phyloP scores from a whole-genome alignment of 1,140 invertebrate genomes.

The Solenopsis invicta region DNA sequence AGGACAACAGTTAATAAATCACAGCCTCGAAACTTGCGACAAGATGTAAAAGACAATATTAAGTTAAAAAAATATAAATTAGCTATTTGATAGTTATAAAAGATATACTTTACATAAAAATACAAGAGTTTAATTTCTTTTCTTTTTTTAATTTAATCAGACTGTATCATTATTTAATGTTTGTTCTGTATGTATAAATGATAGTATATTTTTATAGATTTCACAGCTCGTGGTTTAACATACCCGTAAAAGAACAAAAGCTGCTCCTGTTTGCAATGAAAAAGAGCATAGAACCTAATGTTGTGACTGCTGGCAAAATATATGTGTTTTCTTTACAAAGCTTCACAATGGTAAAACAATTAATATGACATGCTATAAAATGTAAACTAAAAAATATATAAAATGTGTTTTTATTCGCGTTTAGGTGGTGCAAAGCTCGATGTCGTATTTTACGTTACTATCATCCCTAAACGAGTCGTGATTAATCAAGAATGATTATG shows the following conservation, averaged over 20 bases:
- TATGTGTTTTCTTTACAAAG: conserved; percentile 34
- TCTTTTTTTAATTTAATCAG: background rate
- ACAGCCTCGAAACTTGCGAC: conserved; percentile 10
- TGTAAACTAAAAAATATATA: background rate
- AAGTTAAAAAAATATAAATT: background rate
- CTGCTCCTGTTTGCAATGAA: conserved; percentile 9
- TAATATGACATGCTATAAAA: background rate
- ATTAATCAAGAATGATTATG: background rate
- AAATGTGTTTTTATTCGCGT: background rate
- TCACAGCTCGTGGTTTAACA: conserved; percentile 10
- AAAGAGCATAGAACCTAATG: conserved; percentile 17
- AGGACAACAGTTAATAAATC: conserved; percentile 28
- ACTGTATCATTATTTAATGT: conserved; percentile 5
- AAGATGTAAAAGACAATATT: conserved; percentile 25
- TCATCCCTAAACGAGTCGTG: background rate
- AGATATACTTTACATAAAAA: background rate
- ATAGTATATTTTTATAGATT: conserved; percentile 23
- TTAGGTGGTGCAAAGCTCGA: conserved; percentile 7
- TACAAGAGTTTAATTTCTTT: background rate
- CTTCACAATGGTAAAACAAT: conserved; percentile 14
- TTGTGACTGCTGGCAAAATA: conserved; percentile 26
- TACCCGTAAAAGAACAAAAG: background rate
- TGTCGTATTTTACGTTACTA: too few species aligned
- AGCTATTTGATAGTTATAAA: background rate
- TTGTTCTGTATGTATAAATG: background rate